phyloP scores from a whole-genome alignment of 2,888 invertebrate species.

The Trissolcus japonicus region DNA sequence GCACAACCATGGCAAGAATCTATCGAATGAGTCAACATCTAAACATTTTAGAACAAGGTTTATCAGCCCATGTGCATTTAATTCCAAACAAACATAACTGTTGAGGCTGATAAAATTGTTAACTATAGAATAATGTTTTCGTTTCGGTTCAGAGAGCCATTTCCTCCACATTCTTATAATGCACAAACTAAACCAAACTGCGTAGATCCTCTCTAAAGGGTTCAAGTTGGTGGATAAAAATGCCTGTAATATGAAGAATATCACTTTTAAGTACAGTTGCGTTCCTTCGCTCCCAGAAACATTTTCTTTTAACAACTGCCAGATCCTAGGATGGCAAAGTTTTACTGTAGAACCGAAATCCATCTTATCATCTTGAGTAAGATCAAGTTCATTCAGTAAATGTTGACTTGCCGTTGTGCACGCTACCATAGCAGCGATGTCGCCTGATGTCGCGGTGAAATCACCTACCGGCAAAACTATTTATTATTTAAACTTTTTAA shows the following conservation, averaged over 20 bases:
- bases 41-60: background rate
- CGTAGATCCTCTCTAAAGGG: constrained; percentile 51
- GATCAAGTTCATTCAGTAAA: constrained; percentile 27
- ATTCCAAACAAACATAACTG: background rate
- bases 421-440: constrained; percentile 39
- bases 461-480: constrained; percentile 59
- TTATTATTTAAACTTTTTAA: constrained; percentile 9
- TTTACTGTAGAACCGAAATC: constrained; percentile 58
- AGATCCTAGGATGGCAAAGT: constrained; percentile 50
- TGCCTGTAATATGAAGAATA: constrained; percentile 50
- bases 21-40: background rate
- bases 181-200: constrained; percentile 57
- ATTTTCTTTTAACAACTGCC: background rate
- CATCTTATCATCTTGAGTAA: constrained; percentile 60
- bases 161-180: constrained; percentile 51
- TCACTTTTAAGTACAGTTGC: constrained; percentile 58
- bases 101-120: background rate
- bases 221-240: constrained; percentile 39
- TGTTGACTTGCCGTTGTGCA: constrained; percentile 14
- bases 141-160: constrained; percentile 50
- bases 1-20: background rate
- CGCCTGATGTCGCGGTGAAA: constrained; percentile 54
- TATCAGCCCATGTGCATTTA: background rate
- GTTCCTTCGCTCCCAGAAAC: constrained; percentile 57
- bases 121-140: constrained; percentile 29